phyloP scores from a whole-genome alignment of 2,113 vertebrate species.

The Cebidichthys violaceus region DNA sequence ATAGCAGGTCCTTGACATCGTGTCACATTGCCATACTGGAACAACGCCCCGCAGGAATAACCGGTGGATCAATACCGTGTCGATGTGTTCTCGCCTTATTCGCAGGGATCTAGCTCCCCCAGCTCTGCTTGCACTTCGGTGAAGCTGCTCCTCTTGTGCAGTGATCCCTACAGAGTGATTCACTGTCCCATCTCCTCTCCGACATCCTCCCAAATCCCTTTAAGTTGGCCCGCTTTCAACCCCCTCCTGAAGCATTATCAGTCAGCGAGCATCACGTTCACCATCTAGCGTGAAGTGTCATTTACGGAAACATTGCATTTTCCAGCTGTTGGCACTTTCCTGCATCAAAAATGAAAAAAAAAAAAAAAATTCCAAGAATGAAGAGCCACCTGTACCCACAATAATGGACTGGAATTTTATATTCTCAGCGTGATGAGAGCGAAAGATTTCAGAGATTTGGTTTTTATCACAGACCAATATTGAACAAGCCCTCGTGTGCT shows the following conservation, averaged over 20 bases:
- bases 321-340: slow-evolving; percentile 63
- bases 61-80: slow-evolving; percentile 54
- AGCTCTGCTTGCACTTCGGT: slow-evolving; percentile 60
- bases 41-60: slow-evolving; percentile 37
- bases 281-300: slow-evolving; percentile 59
- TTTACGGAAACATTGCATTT: slow-evolving; percentile 71
- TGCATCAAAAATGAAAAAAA: slow-evolving; percentile 50
- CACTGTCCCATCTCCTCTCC: slow-evolving; percentile 55
- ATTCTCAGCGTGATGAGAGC: slow-evolving; percentile 19
- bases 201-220: slow-evolving; percentile 62
- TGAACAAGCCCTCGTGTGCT: slow-evolving; percentile 21
- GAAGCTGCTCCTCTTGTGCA: slow-evolving; percentile 55
- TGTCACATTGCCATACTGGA: slow-evolving; percentile 36
- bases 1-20: not conserved
- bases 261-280: slow-evolving; percentile 58
- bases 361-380: slow-evolving; percentile 46
- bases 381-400: slow-evolving; percentile 49
- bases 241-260: slow-evolving; percentile 61
- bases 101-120: slow-evolving; percentile 33
- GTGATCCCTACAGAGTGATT: slow-evolving; percentile 71
- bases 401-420: slow-evolving; percentile 39
- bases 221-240: slow-evolving; percentile 58
- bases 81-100: slow-evolving; percentile 62
- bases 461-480: slow-evolving; percentile 36
- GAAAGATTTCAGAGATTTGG: slow-evolving; percentile 51